Percentiles rank a stretch among this genome's conserved stretches.
phyloP scores from a whole-genome alignment of 2,888 invertebrate genomes.

The Xestia c-nigrum region DNA sequence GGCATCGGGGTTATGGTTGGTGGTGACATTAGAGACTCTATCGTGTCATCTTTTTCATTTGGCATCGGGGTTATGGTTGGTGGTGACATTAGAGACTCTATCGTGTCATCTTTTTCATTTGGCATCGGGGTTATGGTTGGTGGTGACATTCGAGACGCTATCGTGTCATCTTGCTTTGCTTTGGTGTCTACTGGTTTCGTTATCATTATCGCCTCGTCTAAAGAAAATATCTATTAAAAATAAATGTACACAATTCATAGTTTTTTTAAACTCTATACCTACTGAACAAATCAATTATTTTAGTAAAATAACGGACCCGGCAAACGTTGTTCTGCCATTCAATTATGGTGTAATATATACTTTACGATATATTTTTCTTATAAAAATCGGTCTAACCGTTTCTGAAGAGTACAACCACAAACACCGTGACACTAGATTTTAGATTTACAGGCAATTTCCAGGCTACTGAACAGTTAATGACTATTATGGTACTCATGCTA shows the following conservation, averaged over 20 bases:
- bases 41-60: too few relatives aligned
- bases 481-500: not conserved
- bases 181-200: not conserved
- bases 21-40: not conserved
- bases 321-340: too few relatives aligned
- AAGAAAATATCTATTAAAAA: conserved; percentile 1
- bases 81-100: not conserved
- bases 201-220: not conserved
- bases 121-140: not conserved
- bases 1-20: not conserved
- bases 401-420: too few relatives aligned
- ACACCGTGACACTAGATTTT: too few relatives aligned
- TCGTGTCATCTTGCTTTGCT: not conserved
- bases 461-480: not conserved
- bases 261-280: not conserved
- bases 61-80: not conserved
- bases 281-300: not conserved
- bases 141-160: not conserved
- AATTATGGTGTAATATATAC: too few relatives aligned
- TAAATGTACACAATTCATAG: not conserved
- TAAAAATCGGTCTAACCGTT: too few relatives aligned
- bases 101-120: not conserved
- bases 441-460: not conserved
- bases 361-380: too few relatives aligned
- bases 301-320: not conserved